These are phyloP conservation scores for Lonchura striata DNA, from an alignment of 2,113 vertebrate species.

Conservation along the genomic window DNA sequence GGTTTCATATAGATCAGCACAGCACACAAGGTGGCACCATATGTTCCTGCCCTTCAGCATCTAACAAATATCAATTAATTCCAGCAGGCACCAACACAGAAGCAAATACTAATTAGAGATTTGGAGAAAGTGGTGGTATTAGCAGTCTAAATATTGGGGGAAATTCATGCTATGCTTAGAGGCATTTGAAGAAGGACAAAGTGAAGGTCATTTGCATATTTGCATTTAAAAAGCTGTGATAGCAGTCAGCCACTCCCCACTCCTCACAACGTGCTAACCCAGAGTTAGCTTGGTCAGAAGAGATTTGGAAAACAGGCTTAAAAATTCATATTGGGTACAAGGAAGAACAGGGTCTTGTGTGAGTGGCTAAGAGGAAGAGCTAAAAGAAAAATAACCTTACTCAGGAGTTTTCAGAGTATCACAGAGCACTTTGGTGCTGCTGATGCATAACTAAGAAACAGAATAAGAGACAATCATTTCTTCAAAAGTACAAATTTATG, in stretches of 20 bases:
- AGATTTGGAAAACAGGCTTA: background rate
- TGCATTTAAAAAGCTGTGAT: background rate
- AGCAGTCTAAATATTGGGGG: slow-evolving; percentile 16
- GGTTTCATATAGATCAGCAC: slow-evolving; percentile 3
- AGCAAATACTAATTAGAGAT: slow-evolving; percentile 35
- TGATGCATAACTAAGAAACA: background rate
- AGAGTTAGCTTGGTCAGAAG: background rate
- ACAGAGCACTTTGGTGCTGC: background rate
- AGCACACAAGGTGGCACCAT: slow-evolving; percentile 37
- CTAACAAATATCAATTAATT: slow-evolving; percentile 55
- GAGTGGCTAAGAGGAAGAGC: background rate
- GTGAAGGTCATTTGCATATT: slow-evolving; percentile 42
- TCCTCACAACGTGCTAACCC: background rate
- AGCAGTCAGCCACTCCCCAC: background rate
- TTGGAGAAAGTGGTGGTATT: slow-evolving; percentile 6
- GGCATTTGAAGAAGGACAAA: slow-evolving; percentile 26
- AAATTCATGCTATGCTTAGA: slow-evolving; percentile 5
- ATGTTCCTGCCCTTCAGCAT: slow-evolving; percentile 52
- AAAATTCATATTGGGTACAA: background rate
- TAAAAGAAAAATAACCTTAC: background rate
- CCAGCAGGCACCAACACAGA: slow-evolving; percentile 19
- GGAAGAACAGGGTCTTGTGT: background rate
- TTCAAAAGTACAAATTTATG: background rate
- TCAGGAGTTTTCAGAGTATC: background rate
- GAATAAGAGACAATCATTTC: background rate